Evolutionary conservation across 37 sponge, comb jelly and placozoan genomes (phyloP).

Genomic region (Oopsacas minuta): DNA sequence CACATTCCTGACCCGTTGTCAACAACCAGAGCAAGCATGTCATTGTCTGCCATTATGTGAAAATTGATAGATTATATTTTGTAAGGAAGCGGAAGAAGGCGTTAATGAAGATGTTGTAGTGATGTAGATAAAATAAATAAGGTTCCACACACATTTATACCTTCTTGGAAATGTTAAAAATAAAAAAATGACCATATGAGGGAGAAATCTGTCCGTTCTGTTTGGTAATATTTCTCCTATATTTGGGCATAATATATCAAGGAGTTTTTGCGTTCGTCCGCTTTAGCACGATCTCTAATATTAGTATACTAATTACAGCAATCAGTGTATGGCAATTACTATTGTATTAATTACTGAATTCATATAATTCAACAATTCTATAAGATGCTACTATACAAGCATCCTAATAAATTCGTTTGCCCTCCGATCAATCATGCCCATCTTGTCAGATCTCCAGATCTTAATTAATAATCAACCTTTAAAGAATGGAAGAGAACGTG

Average conservation of each 20-base stretch:
- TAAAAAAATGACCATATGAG: not conserved
- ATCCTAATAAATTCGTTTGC: too few species aligned
- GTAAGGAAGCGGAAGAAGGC: not conserved
- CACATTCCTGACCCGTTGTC: conserved; percentile 25
- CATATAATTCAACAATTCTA: too few species aligned
- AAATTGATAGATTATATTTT: not conserved
- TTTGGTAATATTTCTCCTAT: not conserved
- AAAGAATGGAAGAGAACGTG: too few species aligned
- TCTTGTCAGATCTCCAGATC: too few species aligned
- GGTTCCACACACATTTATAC: not conserved
- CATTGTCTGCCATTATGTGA: not conserved
- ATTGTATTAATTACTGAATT: too few species aligned
- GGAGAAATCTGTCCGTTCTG: not conserved
- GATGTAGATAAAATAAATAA: not conserved
- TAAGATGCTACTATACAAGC: too few species aligned
- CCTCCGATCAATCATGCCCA: too few species aligned
- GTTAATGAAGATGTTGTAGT: not conserved
- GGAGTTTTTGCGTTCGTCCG: too few species aligned
- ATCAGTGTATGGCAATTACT: too few species aligned
- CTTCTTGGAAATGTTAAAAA: not conserved
- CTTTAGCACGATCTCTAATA: too few species aligned
- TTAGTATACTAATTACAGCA: too few species aligned
- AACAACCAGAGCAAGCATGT: conserved; percentile 16
- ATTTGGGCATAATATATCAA: not conserved
- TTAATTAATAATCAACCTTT: too few species aligned